Percentiles rank a stretch among this genome's conserved stretches.
Conservation (phyloP, 64 coral and sea anemone genomes). For the Montipora cactus region DNA sequence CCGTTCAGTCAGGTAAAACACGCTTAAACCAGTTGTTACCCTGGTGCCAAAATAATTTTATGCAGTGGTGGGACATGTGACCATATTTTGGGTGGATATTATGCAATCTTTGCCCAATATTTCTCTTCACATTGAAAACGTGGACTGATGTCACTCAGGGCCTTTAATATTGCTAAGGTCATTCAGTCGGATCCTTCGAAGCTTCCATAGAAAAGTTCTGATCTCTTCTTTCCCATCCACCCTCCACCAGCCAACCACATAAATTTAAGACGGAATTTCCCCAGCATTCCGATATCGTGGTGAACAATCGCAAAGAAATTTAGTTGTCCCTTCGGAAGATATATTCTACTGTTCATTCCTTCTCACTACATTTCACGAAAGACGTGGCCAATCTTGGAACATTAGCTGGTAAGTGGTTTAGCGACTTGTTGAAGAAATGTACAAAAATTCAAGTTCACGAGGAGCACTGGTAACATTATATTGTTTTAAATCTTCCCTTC, state of each 20-base stretch:
- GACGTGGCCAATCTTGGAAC: neutral
- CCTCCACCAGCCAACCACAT: no score
- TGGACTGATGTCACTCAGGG: slow-evolving; percentile 33
- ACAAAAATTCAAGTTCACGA: neutral
- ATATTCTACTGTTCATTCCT: neutral
- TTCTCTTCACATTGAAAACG: slow-evolving; percentile 21
- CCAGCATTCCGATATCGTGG: neutral
- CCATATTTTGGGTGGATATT: slow-evolving; percentile 26
- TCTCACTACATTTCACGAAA: neutral
- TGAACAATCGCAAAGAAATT: neutral
- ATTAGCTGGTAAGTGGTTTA: neutral
- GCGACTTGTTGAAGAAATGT: neutral
- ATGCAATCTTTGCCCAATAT: slow-evolving; percentile 45
- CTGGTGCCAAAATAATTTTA: slow-evolving; percentile 27
- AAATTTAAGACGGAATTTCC: neutral
- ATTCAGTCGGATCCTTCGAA: neutral
- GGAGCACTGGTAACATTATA: neutral
- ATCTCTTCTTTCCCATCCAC: neutral
- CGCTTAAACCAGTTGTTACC: neutral
- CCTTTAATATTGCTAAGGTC: neutral
- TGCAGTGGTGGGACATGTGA: slow-evolving; percentile 46
- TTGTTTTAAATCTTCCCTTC: no score
- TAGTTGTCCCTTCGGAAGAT: neutral
- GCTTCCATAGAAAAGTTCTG: neutral
- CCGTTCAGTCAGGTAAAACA: slow-evolving; percentile 9